These are phyloP conservation scores for Orchesella cincta DNA, from an alignment of 1,140 invertebrate genomes.

Conservation along the genomic window DNA sequence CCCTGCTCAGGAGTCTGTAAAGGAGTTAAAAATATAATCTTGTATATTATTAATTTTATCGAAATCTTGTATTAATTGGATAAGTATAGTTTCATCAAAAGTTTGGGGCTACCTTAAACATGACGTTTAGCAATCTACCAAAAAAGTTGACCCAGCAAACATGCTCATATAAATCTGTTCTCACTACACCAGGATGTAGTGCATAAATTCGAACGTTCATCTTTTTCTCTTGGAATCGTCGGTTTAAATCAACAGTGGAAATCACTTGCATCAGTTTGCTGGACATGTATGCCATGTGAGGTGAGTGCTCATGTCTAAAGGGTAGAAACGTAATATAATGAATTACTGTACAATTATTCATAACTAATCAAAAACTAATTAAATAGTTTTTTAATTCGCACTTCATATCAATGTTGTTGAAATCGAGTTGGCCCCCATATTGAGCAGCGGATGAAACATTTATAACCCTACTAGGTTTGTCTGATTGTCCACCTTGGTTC, in stretches of 20 bases:
- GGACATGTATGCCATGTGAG: constrained; percentile 24
- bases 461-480: constrained; percentile 70
- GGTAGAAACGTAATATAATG: not conserved
- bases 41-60: not conserved
- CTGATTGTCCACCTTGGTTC: constrained; percentile 62
- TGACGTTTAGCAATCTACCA: not conserved
- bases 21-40: not conserved
- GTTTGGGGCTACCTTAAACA: constrained; percentile 12
- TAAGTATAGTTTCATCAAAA: not conserved
- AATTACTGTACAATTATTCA: not conserved
- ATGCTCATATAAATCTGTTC: constrained; percentile 13
- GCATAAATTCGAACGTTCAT: not conserved
- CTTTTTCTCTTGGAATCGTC: not conserved
- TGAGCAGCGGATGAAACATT: constrained; percentile 85
- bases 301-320: not conserved
- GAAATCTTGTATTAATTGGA: not conserved
- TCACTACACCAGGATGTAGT: constrained; percentile 5
- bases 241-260: not conserved
- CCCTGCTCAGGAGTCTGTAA: constrained; percentile 73
- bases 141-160: constrained; percentile 6
- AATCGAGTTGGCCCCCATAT: constrained; percentile 66
- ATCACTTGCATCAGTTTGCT: constrained; percentile 29
- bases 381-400: constrained; percentile 55
- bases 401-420: constrained; percentile 75
- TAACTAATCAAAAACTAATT: not conserved